Conservation (phyloP, 2,888 invertebrate species). For the Priocnemis perturbator region DNA sequence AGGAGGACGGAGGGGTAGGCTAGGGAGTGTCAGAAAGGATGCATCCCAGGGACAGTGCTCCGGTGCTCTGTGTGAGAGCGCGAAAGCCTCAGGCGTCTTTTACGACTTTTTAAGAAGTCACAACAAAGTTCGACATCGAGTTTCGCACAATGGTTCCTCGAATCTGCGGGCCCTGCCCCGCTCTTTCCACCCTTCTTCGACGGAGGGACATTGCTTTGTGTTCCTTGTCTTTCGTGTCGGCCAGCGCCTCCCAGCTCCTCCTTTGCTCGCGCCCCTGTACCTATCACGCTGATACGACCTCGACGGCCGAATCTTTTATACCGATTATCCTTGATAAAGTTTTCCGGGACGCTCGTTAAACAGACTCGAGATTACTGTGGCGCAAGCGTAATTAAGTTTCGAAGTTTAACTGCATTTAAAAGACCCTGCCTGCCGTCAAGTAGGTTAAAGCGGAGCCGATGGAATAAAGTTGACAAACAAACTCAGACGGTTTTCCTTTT, state of each 20-base stretch:
- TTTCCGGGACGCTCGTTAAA: slow-evolving; percentile 49
- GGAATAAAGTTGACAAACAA: slow-evolving; percentile 16
- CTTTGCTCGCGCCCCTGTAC: neutral
- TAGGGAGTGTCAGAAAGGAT: slow-evolving; percentile 41
- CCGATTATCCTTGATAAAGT: slow-evolving; percentile 55
- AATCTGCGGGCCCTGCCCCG: slow-evolving; percentile 40
- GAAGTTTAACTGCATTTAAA: slow-evolving; percentile 30
- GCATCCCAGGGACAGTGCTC: slow-evolving; percentile 43
- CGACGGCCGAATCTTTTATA: slow-evolving; percentile 41
- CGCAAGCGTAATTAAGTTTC: slow-evolving; percentile 48
- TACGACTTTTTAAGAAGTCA: slow-evolving; percentile 67
- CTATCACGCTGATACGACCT: slow-evolving; percentile 29
- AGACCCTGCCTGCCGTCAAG: slow-evolving; percentile 9
- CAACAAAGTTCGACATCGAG: slow-evolving; percentile 65
- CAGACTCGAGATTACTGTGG: slow-evolving; percentile 45
- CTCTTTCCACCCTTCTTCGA: slow-evolving; percentile 34
- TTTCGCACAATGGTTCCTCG: slow-evolving; percentile 66
- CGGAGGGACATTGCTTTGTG: too few species aligned
- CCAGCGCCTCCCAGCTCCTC: slow-evolving; percentile 14
- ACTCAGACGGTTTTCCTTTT: neutral
- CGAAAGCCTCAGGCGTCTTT: slow-evolving; percentile 55
- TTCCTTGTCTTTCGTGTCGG: slow-evolving; percentile 64
- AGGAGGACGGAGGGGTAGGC: slow-evolving; percentile 13
- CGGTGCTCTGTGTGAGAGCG: slow-evolving; percentile 24
- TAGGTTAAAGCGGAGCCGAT: slow-evolving; percentile 22